These are phyloP conservation scores for Sebastes wilsoni DNA, from an alignment of 2,797 vertebrate genomes.

Conservation along the genomic window DNA sequence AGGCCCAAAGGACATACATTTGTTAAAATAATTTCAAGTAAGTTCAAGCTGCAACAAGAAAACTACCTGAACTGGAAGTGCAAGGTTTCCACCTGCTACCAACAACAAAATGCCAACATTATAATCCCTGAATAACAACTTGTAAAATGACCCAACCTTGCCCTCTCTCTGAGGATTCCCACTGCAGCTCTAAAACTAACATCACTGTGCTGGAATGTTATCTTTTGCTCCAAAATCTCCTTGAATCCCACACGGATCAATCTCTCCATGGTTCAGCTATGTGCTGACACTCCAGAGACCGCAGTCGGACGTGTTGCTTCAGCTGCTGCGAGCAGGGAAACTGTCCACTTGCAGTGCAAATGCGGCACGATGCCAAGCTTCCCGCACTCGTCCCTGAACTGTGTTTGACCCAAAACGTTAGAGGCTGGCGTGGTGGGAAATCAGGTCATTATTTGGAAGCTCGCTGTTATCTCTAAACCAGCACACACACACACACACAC, in stretches of 20 bases:
- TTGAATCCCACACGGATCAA: background rate
- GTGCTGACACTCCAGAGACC: conserved; percentile 3
- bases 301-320: conserved; percentile 42
- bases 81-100: background rate
- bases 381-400: conserved; percentile 26
- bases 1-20: background rate
- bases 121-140: background rate
- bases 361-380: background rate
- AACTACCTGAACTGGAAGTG: conserved; percentile 17
- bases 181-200: conserved; percentile 43
- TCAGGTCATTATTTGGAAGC: background rate
- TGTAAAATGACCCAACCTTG: background rate
- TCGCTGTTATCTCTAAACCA: background rate
- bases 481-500: too few species aligned
- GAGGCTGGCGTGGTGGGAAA: background rate
- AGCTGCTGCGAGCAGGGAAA: conserved; percentile 32
- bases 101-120: background rate
- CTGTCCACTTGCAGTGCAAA: background rate
- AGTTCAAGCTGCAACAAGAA: background rate
- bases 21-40: background rate
- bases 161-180: conserved; percentile 29
- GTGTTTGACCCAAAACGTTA: conserved; percentile 23
- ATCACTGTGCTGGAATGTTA: conserved; percentile 64
- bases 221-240: conserved; percentile 15
- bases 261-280: background rate